A percentile compares a stretch with the other conserved stretches of the same genome.
Evolutionary conservation across 2,888 invertebrate species (phyloP).

Genomic region (Thymelicus sylvestris): DNA sequence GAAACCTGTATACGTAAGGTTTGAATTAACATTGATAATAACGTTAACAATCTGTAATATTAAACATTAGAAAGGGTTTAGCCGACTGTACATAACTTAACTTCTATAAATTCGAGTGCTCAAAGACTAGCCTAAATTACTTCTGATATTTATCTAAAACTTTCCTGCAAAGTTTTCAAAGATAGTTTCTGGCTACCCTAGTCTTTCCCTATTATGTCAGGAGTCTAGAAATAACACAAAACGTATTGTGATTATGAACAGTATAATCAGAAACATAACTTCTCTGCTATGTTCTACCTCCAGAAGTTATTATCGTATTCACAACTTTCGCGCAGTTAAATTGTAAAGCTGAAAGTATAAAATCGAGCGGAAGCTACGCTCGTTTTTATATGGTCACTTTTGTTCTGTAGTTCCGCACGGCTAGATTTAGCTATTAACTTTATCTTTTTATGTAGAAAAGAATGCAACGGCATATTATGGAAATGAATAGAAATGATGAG

Average conservation of each 20-base stretch:
- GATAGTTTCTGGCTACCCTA: too few species aligned
- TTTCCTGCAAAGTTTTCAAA: too few species aligned
- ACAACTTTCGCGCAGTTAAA: constrained; percentile 17
- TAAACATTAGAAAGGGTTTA: too few species aligned
- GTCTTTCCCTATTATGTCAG: too few species aligned
- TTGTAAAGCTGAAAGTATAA: constrained; percentile 14
- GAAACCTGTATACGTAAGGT: too few species aligned
- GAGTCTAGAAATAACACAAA: neutral
- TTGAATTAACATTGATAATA: too few species aligned
- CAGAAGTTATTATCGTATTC: constrained; percentile 22
- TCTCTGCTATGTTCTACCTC: constrained; percentile 1
- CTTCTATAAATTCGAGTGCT: too few species aligned
- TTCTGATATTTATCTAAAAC: too few species aligned
- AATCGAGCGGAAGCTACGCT: constrained; percentile 13
- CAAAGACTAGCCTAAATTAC: too few species aligned
- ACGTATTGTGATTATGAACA: neutral
- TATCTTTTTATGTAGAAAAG: neutral
- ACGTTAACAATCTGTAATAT: too few species aligned
- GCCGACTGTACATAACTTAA: too few species aligned
- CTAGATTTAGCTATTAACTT: constrained; percentile 10
- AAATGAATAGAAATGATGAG: constrained; percentile 2
- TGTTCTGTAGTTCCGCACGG: constrained; percentile 13
- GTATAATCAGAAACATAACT: constrained; percentile 1
- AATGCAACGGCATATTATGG: neutral
- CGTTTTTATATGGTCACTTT: constrained; percentile 22